phyloP scores from a whole-genome alignment of 2,888 invertebrate species.

The Augiades crinisus region DNA sequence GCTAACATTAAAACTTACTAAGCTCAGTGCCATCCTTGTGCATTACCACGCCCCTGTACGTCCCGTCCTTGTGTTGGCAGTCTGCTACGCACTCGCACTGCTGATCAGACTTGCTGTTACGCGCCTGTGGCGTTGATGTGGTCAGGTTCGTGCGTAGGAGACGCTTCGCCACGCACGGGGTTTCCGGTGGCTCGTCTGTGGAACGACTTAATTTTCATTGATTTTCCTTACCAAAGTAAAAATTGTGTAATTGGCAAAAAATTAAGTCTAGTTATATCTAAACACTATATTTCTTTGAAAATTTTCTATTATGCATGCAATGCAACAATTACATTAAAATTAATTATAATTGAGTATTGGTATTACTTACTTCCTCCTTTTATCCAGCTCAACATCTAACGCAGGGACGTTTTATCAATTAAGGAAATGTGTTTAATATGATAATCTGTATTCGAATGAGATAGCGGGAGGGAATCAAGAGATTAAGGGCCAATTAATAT shows the following conservation, averaged over 20 bases:
- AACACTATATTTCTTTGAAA: no score
- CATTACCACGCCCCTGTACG: constrained; percentile 63
- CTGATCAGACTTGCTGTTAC: constrained; percentile 35
- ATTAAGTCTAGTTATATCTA: no score
- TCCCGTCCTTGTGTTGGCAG: constrained; percentile 55
- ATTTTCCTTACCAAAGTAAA: background rate
- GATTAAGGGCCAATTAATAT: constrained; percentile 23
- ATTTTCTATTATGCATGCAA: no score
- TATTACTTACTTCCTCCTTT: constrained; percentile 5
- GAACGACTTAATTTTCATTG: background rate
- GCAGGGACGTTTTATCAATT: constrained; percentile 24
- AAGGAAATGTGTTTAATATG: constrained; percentile 25
- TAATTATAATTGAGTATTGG: constrained; percentile 11
- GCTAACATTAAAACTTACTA: no score
- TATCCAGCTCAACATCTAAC: constrained; percentile 13
- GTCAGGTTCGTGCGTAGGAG: constrained; percentile 50
- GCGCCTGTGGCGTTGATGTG: constrained; percentile 65
- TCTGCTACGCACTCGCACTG: constrained; percentile 34
- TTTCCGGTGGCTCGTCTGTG: constrained; percentile 53
- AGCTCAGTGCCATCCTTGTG: constrained; percentile 73
- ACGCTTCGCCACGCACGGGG: constrained; percentile 52
- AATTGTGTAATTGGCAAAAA: no score
- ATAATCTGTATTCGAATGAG: constrained; percentile 25
- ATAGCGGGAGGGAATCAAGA: constrained; percentile 22
- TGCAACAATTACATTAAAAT: constrained; percentile 14